Base-by-base conservation (phyloP, 2,113 vertebrate species). In the Antennarius striatus region DNA sequence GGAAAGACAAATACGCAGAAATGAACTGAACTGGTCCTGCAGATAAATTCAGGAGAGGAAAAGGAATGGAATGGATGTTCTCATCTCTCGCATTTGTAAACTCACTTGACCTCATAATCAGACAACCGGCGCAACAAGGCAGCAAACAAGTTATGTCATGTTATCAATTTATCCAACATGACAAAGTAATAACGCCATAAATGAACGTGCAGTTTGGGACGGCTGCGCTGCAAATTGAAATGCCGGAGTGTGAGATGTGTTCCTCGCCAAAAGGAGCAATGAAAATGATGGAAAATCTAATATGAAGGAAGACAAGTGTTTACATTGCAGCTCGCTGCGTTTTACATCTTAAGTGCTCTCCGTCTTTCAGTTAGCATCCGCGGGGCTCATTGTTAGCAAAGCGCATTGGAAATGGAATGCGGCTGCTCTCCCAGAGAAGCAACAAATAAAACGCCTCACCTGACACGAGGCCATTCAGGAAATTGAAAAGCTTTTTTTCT, bases 111-210 rank as follows among this genome's bases (percentile, higher is more conserved):
- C 89, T 87, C 81, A 63, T 79, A 76, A 89, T 91, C 84, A 89
- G 83, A 81, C 81, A 75, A 69, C 77, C 68, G 30, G 63, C 78
- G 68, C 77, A 75, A 86, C 86, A 84, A 83, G 75, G 79, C 74
- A 54, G 75, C 62, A 75, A 86, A 90, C 92, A 91, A 89, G 88
- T 88, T 75, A 57, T 75, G 75, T 91, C 90, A 90, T 89, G 91
- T 93, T 85, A 89, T 90, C 89, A 92, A 89, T 90, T 87, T 81
- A 84, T 85, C 70, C 70, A 17, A 91, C 87, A 87, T 81, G 90
- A 87, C 88, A 90, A 90, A 89, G 88, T 90, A 88, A 91, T 91
- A 92, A 91, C 86, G 66, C 76, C 86, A 82, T 84, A 88, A 91
- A 91, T 89, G 88, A 91, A 82, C 75, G 68, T 74, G 85, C 88